Evolutionary conservation across 2,888 invertebrate species (phyloP).

Genomic region (Euproctis similis): DNA sequence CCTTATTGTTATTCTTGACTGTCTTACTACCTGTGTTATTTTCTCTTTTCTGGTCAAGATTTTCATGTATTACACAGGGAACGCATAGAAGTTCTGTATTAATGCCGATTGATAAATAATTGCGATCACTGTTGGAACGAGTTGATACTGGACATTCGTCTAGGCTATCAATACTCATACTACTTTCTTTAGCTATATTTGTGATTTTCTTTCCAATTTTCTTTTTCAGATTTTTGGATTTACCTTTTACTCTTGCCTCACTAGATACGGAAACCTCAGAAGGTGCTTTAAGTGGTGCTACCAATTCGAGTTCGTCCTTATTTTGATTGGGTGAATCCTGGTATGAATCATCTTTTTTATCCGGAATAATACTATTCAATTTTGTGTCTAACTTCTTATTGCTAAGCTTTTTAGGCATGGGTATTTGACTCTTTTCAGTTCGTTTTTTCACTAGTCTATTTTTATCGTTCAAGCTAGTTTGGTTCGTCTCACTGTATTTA

Average conservation of each 20-base stretch:
- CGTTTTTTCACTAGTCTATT: slow-evolving; percentile 16
- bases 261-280: slow-evolving; percentile 12
- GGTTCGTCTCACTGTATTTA: slow-evolving; percentile 47
- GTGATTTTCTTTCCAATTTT: slow-evolving; percentile 6
- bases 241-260: slow-evolving; percentile 12
- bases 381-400: slow-evolving; percentile 16
- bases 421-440: slow-evolving; percentile 47
- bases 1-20: slow-evolving; percentile 9
- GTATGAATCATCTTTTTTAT: slow-evolving; percentile 12
- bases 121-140: slow-evolving; percentile 19
- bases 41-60: slow-evolving; percentile 32
- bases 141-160: slow-evolving; percentile 32
- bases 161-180: slow-evolving; percentile 62
- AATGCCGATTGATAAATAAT: slow-evolving; percentile 48
- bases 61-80: slow-evolving; percentile 59
- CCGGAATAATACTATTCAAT: slow-evolving; percentile 10
- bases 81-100: slow-evolving; percentile 59
- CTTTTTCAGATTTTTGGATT: slow-evolving; percentile 15
- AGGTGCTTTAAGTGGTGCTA: slow-evolving; percentile 8
- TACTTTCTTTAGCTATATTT: slow-evolving; percentile 40
- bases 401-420: slow-evolving; percentile 34
- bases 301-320: slow-evolving; percentile 14
- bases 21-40: slow-evolving; percentile 16
- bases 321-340: slow-evolving; percentile 5
- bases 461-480: slow-evolving; percentile 26